Evolutionary conservation across 2,888 invertebrate species (phyloP), one percentile per base, ranked within the genome.

Genomic region (Leptinotarsa juncta): DNA sequence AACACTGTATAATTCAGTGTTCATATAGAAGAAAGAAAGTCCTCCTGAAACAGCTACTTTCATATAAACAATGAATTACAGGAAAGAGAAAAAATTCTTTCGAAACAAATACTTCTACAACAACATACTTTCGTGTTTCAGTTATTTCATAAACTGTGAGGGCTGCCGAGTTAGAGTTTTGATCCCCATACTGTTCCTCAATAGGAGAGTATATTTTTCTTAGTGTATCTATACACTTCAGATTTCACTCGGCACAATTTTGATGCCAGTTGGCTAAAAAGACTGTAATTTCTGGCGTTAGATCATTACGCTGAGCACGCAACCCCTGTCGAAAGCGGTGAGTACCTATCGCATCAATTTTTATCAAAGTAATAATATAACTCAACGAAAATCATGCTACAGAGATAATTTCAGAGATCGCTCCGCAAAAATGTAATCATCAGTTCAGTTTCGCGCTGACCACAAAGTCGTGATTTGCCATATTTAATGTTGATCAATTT

Each of bases 341-440:
- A 67, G 26, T 42, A 53, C 55, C 10, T 55, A 55, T 68, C 53
- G 48, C 42, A 16, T 23, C 32, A n/a, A 71, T 71, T 71, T 71
- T 67, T 71, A 42, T 23, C 26, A 51, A 26, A 71, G 66, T 71
- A 71, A 71, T 71, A 65, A 65, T 49, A 51, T 20, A 53, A 53
- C 23, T 65, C 20, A 71, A 55, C 53, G 32, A 65, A 42, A 71
- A 16, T 55, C 67, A 67, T 49, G 71, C 66, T 48, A 66, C 55
- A 42, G 60, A 67, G 71, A 71, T 71, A 55, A 67, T 57, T 66
- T 57, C 49, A 55, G 48, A 66, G 66, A 48, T 48, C 18, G 51
- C 55, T 49, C n/a, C 15, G 65, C 42, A 71, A 71, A 71, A 70
- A 50, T 71, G 71, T 67, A 71, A 71, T 71, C 48, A 71, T 71